Conservation (phyloP, 2,888 invertebrate genomes). For the Caenorhabditis angaria region DNA sequence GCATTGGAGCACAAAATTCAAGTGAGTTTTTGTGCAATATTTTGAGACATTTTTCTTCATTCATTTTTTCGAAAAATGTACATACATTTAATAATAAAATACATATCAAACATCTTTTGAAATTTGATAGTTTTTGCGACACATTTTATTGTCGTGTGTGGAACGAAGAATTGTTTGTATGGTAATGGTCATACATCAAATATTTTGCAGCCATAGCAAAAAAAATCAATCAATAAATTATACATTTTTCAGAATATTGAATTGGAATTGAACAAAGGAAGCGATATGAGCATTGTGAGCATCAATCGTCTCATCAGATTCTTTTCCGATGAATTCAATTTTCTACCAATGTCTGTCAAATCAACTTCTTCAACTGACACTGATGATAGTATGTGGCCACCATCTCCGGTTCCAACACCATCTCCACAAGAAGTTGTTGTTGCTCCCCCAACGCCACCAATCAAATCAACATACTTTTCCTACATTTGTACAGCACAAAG, state of each 20-base stretch:
- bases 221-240: too few relatives aligned
- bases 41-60: too few relatives aligned
- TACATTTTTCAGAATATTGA: slow-evolving; percentile 11
- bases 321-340: neutral
- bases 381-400: neutral
- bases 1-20: neutral
- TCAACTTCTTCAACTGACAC: neutral
- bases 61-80: too few relatives aligned
- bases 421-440: neutral
- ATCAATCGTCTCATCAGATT: slow-evolving; percentile 7
- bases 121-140: neutral
- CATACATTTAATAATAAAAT: too few relatives aligned
- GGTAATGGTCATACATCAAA: too few relatives aligned
- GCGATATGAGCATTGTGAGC: slow-evolving; percentile 1
- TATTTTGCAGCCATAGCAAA: too few relatives aligned
- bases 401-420: neutral
- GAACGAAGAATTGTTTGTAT: too few relatives aligned
- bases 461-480: neutral
- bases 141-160: slow-evolving; percentile 1
- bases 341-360: neutral
- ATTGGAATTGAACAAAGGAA: slow-evolving; percentile 1
- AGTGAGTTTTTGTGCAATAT: neutral
- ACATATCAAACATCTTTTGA: slow-evolving; percentile 1
- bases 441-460: neutral
- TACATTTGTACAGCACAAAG: neutral